Base-by-base conservation (phyloP, 2,888 invertebrate species). In the Cyrtodaria siliqua region DNA sequence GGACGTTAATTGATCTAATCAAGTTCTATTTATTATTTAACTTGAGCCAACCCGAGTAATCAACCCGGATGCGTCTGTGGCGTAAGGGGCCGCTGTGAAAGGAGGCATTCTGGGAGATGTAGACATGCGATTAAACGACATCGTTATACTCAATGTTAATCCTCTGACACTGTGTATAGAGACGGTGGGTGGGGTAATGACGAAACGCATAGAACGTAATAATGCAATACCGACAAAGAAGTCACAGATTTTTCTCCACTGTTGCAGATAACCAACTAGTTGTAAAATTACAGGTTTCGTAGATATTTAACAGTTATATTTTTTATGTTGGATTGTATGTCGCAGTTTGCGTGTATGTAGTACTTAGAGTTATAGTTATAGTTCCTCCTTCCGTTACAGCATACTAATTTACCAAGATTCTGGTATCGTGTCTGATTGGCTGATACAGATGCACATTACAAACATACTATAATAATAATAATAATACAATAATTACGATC, bases 161-260 rank as follows among this genome's bases (percentile, higher is more conserved):
- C 99, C 99, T 86, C 95, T 99, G 83, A 99, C 99, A 83, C 96
- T 99, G 96, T 99, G 99, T 94, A 99, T 99, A 92, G 99, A 99
- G 94, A 99, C 99, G 49, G 99, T 99, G 57, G 99, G 99, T 82
- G 99, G 99, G 86, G 99, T 99, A 33, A 99, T 99, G 99, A 99
- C 99, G 87, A 99, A 99, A 93, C 95, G 99, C 66, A 99, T 99
- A 92, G 97, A 97, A 64, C 94, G 99, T 89, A 99, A 99, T 95
- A 99, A 99, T 27, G 98, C 99, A 82, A 99, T 99, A 91, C 99
- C 99, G 33, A 99, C 99, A 63, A 99, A 99, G 95, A 99, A 99
- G 93, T 97, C 98, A 0, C 99, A 99, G 94, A 98, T 99, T 92
- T n/a, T 99, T 99, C 96, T 98, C 99, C 0, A 99, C 99, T 0